These are phyloP conservation scores for Liodrosophila aerea DNA, from an alignment of 2,888 invertebrate species.

Conservation along the genomic window DNA sequence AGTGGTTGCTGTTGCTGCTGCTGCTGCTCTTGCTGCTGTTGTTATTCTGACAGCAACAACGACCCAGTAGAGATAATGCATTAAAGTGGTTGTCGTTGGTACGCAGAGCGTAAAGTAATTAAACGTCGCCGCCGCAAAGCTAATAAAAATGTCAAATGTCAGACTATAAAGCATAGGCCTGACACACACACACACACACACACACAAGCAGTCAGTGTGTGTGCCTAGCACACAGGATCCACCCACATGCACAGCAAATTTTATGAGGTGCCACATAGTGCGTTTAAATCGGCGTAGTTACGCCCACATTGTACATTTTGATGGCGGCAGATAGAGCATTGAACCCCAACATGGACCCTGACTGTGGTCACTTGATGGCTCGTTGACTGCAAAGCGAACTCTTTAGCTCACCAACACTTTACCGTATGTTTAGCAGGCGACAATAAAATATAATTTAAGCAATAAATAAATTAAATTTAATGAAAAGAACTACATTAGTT, in stretches of 20 bases:
- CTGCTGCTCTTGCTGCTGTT: too few species aligned
- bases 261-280: background rate
- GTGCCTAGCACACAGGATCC: too few species aligned
- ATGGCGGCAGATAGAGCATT: too few species aligned
- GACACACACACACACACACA: conserved; percentile 29
- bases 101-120: conserved; percentile 65
- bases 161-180: conserved; percentile 71
- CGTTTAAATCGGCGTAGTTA: background rate
- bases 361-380: too few species aligned
- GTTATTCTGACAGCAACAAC: conserved; percentile 19
- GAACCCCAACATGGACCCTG: too few species aligned
- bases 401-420: too few species aligned
- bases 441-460: too few species aligned
- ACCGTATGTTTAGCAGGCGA: too few species aligned
- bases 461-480: too few species aligned
- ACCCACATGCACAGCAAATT: too few species aligned
- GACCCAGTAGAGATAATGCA: conserved; percentile 51
- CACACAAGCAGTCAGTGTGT: background rate
- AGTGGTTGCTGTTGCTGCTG: conserved; percentile 9
- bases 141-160: conserved; percentile 76
- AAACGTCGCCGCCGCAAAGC: conserved; percentile 73
- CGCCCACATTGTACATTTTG: too few species aligned
- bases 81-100: conserved; percentile 51
- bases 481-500: too few species aligned
- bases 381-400: background rate